A percentile compares a stretch with the other conserved stretches of the same genome.
Evolutionary conservation across 2,113 vertebrate genomes (phyloP).

Genomic region (Tamias sibiricus): DNA sequence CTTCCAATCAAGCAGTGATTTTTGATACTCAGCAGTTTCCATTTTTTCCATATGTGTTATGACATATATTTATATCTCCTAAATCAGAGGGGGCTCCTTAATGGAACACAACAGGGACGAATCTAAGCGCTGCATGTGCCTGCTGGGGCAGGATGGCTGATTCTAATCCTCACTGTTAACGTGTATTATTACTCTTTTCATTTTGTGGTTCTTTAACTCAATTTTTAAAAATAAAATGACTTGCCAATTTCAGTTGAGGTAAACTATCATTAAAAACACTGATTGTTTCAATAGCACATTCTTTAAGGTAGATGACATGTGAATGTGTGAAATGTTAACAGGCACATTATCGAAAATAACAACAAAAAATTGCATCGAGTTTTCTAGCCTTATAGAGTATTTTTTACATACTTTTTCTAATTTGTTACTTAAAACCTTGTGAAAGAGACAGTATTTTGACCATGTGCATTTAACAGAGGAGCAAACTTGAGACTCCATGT

Average conservation of each 20-base stretch:
- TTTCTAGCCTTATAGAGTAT: background rate
- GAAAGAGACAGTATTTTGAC: conserved; percentile 38
- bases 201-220: background rate
- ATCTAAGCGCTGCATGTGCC: background rate
- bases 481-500: background rate
- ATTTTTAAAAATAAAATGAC: conserved; percentile 13
- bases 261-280: conserved; percentile 36
- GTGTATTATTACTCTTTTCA: background rate
- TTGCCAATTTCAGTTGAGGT: conserved; percentile 26
- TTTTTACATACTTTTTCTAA: background rate
- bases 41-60: conserved; percentile 16
- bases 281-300: background rate
- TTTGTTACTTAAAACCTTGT: background rate
- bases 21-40: conserved; percentile 52
- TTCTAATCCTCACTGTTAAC: background rate
- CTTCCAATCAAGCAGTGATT: conserved; percentile 59
- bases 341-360: background rate
- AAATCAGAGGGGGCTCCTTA: conserved; percentile 31
- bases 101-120: background rate
- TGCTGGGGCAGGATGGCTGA: background rate
- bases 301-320: background rate
- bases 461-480: conserved; percentile 2
- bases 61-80: conserved; percentile 45
- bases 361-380: background rate
- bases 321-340: background rate